phyloP scores from a whole-genome alignment of 2,797 vertebrate genomes.

The Petrocephalus sullivani region DNA sequence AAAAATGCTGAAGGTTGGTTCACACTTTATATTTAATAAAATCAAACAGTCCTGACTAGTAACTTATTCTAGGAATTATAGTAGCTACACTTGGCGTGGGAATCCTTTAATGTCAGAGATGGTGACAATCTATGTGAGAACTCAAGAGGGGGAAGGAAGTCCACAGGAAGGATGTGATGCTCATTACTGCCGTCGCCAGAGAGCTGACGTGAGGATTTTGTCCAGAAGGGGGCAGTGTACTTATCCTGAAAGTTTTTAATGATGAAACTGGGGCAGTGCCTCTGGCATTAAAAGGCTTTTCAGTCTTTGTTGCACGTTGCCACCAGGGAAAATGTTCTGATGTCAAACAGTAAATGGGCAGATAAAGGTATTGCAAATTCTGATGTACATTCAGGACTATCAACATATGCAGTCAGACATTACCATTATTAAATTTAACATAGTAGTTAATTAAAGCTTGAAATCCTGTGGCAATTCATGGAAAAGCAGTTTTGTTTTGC shows the following conservation, averaged over 20 bases:
- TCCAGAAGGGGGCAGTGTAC: constrained; percentile 6
- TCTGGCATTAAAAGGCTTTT: not conserved
- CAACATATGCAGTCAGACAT: not conserved
- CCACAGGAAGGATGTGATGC: not conserved
- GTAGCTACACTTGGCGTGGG: not conserved
- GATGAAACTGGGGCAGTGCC: not conserved
- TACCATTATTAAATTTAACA: not conserved
- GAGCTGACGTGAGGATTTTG: not conserved
- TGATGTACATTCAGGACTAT: not conserved
- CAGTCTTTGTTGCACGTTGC: not conserved
- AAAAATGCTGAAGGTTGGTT: not conserved
- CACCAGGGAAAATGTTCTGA: not conserved
- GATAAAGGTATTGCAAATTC: not conserved
- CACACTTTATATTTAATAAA: not conserved
- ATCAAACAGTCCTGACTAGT: not conserved
- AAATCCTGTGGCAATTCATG: not conserved
- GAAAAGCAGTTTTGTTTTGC: not conserved
- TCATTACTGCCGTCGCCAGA: not conserved
- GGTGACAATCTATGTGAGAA: not conserved
- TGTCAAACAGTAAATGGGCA: not conserved
- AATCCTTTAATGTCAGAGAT: not conserved
- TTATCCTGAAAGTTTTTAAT: not conserved
- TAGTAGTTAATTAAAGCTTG: not conserved
- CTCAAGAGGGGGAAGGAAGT: not conserved
- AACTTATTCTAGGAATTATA: not conserved